A percentile compares a stretch with the other conserved stretches of the same genome.
Conservation (phyloP, 1,140 invertebrate genomes). For the Hyles vespertilio region DNA sequence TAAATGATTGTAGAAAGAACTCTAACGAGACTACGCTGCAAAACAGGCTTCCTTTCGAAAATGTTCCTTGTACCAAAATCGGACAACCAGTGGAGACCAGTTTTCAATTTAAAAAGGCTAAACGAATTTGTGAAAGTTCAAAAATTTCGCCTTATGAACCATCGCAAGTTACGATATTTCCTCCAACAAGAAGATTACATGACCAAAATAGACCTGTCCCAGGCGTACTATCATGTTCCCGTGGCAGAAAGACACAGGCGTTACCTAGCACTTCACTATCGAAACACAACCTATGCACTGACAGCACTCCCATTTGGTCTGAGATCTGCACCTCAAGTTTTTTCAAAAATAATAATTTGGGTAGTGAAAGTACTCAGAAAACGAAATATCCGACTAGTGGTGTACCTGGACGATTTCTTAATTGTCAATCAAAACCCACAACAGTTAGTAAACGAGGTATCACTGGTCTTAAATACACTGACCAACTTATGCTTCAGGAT, state of each 20-base stretch:
- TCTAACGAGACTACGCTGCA: too few species aligned
- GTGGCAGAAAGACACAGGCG: neutral
- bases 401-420: neutral
- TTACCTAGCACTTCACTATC: neutral
- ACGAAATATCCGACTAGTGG: neutral
- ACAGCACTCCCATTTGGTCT: neutral
- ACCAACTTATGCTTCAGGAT: too few species aligned
- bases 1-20: too few species aligned
- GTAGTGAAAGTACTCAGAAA: neutral
- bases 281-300: neutral
- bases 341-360: neutral
- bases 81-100: neutral
- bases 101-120: neutral
- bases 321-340: neutral
- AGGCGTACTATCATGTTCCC: neutral
- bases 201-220: neutral
- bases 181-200: neutral
- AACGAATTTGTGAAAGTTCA: neutral
- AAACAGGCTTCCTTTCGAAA: too few species aligned
- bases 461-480: too few species aligned
- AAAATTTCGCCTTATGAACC: constrained; percentile 1
- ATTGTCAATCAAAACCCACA: neutral
- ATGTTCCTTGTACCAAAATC: too few species aligned
- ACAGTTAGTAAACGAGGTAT: neutral
- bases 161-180: neutral